Evolutionary conservation across 2,113 vertebrate species (phyloP).

Genomic region (Myrmecophaga tridactyla): DNA sequence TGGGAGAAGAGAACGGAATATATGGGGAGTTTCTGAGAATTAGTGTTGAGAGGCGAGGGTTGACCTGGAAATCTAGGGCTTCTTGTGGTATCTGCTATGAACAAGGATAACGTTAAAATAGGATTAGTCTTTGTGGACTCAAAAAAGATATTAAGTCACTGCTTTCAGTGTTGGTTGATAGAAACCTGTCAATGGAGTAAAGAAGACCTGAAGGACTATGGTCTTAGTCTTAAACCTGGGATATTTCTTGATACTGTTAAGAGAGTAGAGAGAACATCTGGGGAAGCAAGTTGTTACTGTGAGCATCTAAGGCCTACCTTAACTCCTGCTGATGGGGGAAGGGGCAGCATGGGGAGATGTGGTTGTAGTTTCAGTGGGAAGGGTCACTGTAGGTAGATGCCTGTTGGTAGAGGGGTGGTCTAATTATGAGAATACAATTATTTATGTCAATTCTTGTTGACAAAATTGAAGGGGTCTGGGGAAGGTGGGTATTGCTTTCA

Average conservation of each 20-base stretch:
- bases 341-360: not conserved
- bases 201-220: not conserved
- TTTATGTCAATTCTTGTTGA: constrained; percentile 16
- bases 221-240: not conserved
- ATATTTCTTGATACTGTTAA: not conserved
- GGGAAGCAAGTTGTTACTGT: not conserved
- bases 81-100: not conserved
- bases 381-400: not conserved
- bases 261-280: not conserved
- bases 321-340: not conserved
- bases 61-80: not conserved
- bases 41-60: not conserved
- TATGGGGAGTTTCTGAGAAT: not conserved
- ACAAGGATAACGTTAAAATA: not conserved
- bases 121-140: not conserved
- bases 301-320: not conserved
- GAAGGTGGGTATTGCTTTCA: not conserved
- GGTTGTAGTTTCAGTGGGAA: not conserved
- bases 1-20: not conserved
- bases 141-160: not conserved
- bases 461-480: constrained; percentile 9
- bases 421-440: constrained; percentile 27
- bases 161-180: not conserved
- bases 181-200: not conserved
- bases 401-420: not conserved